Conservation (phyloP, 2,797 vertebrate species). For the Antennarius maculatus region DNA sequence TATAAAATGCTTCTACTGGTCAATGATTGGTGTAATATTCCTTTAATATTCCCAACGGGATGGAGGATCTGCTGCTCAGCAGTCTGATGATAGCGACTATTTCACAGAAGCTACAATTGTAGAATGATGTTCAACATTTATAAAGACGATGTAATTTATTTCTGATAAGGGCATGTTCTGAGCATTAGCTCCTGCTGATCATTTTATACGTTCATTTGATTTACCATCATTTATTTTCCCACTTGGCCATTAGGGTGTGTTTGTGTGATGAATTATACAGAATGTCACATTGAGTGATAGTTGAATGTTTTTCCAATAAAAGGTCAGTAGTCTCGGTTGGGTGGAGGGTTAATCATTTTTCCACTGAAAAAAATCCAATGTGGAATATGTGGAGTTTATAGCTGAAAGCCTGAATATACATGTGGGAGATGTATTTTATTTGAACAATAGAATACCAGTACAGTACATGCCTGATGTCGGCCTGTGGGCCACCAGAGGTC, state of each 20-base stretch:
- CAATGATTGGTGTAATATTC: constrained; percentile 33
- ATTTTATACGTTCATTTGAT: background rate
- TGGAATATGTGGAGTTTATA: too few relatives aligned
- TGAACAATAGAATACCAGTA: too few relatives aligned
- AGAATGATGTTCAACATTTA: background rate
- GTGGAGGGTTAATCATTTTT: too few relatives aligned
- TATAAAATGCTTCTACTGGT: constrained; percentile 22
- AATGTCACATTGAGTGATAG: too few relatives aligned
- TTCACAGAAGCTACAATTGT: background rate
- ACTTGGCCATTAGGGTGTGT: constrained; percentile 11
- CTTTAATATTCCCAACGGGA: constrained; percentile 27
- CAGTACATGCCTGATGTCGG: too few relatives aligned
- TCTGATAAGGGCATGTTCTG: background rate
- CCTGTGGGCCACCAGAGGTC: too few relatives aligned
- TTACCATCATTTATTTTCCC: background rate
- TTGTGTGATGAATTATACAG: background rate
- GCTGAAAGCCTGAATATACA: too few relatives aligned
- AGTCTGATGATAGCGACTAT: constrained; percentile 1
- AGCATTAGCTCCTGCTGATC: background rate
- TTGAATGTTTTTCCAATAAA: too few relatives aligned
- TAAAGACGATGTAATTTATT: background rate
- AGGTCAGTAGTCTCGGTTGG: too few relatives aligned
- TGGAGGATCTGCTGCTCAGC: constrained; percentile 6
- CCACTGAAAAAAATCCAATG: too few relatives aligned
- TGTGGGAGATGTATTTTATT: too few relatives aligned